Evolutionary conservation across 2,888 invertebrate genomes (phyloP), one percentile per base, ranked within the genome.

Genomic region (Brenthis hecate): DNA sequence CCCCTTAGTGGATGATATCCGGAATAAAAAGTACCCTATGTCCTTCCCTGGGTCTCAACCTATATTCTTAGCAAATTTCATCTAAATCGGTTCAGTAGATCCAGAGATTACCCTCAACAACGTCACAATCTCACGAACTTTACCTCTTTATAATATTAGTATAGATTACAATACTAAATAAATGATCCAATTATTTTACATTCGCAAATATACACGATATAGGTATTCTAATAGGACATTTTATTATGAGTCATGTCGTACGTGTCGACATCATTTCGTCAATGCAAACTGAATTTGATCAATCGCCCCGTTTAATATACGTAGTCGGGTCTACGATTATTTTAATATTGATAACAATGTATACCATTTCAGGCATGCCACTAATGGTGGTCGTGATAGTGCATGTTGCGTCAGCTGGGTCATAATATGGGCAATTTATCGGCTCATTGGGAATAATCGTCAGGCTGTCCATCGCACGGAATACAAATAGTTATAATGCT

Each of bases 311-410:
- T 66, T 47, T 62, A 69, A 64, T 66, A 32, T 64, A 56, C 56
- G 56, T 56, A 53, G 54, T 28, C 1, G 36, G 32, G 47, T 56
- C 53, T 65, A 66, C 36, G 58, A 68, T 74, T 71, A 74, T 73
- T 73, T 73, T 71, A 70, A 73, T 74, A 73, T 71, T 69, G 71
- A 72, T 72, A 72, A 74, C 74, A 73, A 73, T 73, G 67, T 73
- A 55, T 69, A 66, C 70, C 73, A 73, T 70, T 74, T 63, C 55
- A 61, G 72, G 67, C 65, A 62, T 65, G 56, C 65, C 69, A 72
- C 75, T 80, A 85, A 83, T 80, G 74, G 77, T 69, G 56, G 76
- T 85, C 85, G 86, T 86, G 86, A 85, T 85, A 86, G 85, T 81
- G 79, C 85, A 79, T 60, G 65, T 85, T 83, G 79, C 85, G 79